Evolutionary conservation across 2,888 invertebrate genomes (phyloP), one percentile per base, ranked within the genome.

Genomic region (Gastracanthus pulcherrimus): DNA sequence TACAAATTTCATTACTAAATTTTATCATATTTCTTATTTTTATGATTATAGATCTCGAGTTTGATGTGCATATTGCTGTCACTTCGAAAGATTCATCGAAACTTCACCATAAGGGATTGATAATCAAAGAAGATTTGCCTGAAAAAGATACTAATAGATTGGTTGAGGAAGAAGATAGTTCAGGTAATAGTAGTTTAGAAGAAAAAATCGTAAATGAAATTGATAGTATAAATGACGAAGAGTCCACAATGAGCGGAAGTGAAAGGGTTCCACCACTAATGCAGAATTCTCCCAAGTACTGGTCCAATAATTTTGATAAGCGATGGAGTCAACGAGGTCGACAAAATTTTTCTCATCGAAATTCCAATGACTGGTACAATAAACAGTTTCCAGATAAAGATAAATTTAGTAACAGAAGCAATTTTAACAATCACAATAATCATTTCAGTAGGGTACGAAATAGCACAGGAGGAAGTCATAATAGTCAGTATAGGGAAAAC

Each of bases 31-130:
- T 19, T 64, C 7, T 38, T 19, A 31, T 62, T 80, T 83, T 74
- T 80, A 38, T 83, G 66, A 70, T 82, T 82, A 7, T 80, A 83
- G 83, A 80, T 83, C n/a, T 75, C 11, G 76, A 76, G 31, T 69
- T 80, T 29, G 69, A 76, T 41, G 70, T 58, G 16, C 58, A 70
- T 34, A 23, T 48, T 36, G 71, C 29, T 26, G n/a, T 38, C 16
- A 4, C 75, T 34, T 13, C 75, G 19, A 62, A 74, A 45, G 48
- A 74, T 36, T 5, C 45, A 13, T 11, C 55, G 16, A n/a, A 62
- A 41, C 9, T 11, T 0, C n/a, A 69, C 34, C 0, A n/a, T 13
- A 41, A 76, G 55, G 29, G 72, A 16, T 72, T 62, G 6, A 26
- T 29, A 60, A 26, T 26, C 26, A 64, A 29, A 19, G 16, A 51